Percentiles rank a stretch among this genome's conserved stretches.
phyloP scores from a whole-genome alignment of 2,797 vertebrate species.

The Taenioides sp. region DNA sequence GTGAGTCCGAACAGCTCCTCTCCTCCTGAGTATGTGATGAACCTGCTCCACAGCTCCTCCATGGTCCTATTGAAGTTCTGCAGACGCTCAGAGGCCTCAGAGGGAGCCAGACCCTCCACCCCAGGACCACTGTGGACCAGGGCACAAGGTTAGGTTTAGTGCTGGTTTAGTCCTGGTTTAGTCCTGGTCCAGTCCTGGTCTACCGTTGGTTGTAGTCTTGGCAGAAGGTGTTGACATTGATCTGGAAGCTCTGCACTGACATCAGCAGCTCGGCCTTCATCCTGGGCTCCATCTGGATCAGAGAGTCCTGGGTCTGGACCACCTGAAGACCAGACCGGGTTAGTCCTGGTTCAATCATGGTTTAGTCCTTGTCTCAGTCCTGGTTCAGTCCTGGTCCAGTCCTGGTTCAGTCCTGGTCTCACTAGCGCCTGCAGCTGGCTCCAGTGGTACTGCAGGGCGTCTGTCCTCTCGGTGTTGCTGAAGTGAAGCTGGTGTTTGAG shows the following conservation, averaged over 20 bases:
- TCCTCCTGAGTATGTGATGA: conserved; percentile 76
- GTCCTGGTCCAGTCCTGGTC: background rate
- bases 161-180: background rate
- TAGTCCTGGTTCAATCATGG: background rate
- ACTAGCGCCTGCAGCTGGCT: conserved; percentile 80
- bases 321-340: conserved; percentile 66
- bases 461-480: conserved; percentile 80
- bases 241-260: conserved; percentile 73
- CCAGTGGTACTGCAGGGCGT: conserved; percentile 83
- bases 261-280: conserved; percentile 82
- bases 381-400: background rate
- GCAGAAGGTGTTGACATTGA: conserved; percentile 69
- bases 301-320: conserved; percentile 75
- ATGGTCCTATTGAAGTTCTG: conserved; percentile 83
- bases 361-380: background rate
- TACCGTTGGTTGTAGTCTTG: conserved; percentile 77
- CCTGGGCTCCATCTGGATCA: conserved; percentile 76
- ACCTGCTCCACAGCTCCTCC: conserved; percentile 84
- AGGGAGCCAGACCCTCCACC: conserved; percentile 70
- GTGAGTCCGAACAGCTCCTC: conserved; percentile 85
- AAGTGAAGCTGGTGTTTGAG: conserved; percentile 78
- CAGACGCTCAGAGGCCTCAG: conserved; percentile 80
- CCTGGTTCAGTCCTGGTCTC: conserved; percentile 8
- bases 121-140: conserved; percentile 73
- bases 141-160: background rate